A percentile compares a stretch with the other conserved stretches of the same genome.
Evolutionary conservation across 2,113 vertebrate genomes (phyloP).

Genomic region (Ptyas mucosa): DNA sequence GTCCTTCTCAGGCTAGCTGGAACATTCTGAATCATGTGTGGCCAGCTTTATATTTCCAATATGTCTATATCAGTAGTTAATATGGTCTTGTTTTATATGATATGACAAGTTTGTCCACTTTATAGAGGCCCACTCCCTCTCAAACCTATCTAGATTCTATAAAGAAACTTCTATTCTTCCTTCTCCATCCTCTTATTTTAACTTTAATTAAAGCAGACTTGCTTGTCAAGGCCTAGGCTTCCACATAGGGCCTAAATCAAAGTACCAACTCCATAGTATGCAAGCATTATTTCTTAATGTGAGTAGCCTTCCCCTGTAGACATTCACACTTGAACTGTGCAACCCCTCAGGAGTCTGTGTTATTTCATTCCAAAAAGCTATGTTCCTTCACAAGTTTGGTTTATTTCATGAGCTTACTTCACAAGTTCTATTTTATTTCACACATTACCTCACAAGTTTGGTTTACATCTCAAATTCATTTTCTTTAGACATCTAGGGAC

Average conservation of each 20-base stretch:
- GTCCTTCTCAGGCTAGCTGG: neutral
- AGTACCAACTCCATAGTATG: neutral
- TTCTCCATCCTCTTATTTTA: neutral
- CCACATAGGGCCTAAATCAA: neutral
- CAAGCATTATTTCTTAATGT: neutral
- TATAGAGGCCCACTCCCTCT: neutral
- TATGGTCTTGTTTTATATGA: neutral
- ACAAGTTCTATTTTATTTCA: neutral
- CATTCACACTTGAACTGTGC: neutral
- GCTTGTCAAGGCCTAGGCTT: neutral
- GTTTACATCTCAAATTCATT: neutral
- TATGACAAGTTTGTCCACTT: neutral
- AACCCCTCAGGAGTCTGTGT: neutral
- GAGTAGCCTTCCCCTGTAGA: neutral
- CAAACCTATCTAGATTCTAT: neutral
- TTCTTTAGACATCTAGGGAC: neutral
- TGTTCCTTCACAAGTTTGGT: neutral
- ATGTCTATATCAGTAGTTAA: neutral
- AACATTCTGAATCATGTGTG: neutral
- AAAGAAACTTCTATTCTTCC: neutral
- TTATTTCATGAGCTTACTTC: neutral
- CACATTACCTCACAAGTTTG: neutral
- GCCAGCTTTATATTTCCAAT: neutral
- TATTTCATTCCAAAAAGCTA: neutral
- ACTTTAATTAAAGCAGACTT: neutral